Percentiles rank a stretch among this genome's conserved stretches.
Evolutionary conservation across 2,797 vertebrate genomes (phyloP).

Genomic region (Tragelaphus oryx): DNA sequence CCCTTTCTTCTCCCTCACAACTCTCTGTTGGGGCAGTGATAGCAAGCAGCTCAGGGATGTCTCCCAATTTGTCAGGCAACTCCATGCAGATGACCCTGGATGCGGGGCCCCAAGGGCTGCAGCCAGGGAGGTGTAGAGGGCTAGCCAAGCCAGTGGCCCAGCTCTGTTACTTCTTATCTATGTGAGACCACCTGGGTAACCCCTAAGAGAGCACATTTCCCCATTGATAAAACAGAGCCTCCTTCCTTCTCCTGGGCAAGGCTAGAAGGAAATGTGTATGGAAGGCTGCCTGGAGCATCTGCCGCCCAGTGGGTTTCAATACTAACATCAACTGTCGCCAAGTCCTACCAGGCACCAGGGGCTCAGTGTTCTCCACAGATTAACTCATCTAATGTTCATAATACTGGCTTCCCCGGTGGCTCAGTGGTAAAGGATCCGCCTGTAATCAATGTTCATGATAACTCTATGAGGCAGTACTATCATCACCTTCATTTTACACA

Average conservation of each 20-base stretch:
- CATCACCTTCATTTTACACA: neutral
- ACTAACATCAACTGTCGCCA: neutral
- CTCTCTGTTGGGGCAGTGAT: neutral
- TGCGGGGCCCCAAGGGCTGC: neutral
- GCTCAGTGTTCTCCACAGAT: neutral
- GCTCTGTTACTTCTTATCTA: neutral
- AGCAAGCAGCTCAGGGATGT: neutral
- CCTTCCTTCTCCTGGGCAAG: neutral
- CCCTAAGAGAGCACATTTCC: neutral
- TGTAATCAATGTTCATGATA: neutral
- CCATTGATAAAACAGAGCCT: neutral
- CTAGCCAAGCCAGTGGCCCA: neutral
- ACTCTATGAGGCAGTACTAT: neutral
- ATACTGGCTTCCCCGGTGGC: neutral
- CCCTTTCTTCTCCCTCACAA: neutral
- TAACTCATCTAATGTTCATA: neutral
- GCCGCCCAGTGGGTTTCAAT: neutral
- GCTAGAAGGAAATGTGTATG: neutral
- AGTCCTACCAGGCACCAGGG: neutral
- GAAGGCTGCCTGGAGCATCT: fast-evolving
- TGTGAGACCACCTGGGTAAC: neutral
- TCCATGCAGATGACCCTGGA: neutral
- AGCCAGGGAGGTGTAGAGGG: neutral
- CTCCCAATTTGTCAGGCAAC: neutral
- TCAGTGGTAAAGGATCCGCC: neutral